Base-by-base conservation (phyloP, 2,113 vertebrate species). In the Peromyscus polionotus region DNA sequence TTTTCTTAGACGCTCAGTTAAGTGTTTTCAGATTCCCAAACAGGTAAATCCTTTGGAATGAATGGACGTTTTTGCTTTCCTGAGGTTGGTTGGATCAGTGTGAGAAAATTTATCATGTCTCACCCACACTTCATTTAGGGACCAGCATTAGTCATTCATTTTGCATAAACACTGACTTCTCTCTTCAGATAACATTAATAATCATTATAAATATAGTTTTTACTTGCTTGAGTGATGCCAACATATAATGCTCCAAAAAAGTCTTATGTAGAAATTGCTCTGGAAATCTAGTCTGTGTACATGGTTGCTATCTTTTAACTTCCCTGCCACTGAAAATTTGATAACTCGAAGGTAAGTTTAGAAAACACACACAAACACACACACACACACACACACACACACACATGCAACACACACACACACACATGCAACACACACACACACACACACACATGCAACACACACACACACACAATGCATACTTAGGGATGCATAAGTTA, bases 171-270 rank as follows among this genome's bases (percentile, higher is more conserved):
- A 83, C 9, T 70, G 94, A 20, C 93, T 94, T 97, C 68, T 93
- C 67, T 93, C 65, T 89, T 61, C 68, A 90, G 94, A 92, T 83
- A 91, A 91, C 81, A 92, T 94, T 89, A 93, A 93, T 26, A 93
- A 93, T 73, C 85, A 87, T 94, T 93, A 89, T 96, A 96, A 96
- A 98, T 94, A 87, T 57, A 91, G 51, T 67, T 91, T 95, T 93
- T 90, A 90, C 45, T 88, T 92, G 72, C 68, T 75, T 96, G n/a
- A 42, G 26, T 20, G 36, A 57, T 51, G n/a, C 63, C 61, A 91
- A 84, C 42, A 83, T 79, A 33, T 14, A 96, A 84, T 42, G n/a
- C 3, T 48, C 68, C 45, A 16, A 39, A 16, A 16, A 97, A 80
- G 13, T 81, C 51, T 61, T 67, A 89, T 42, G 48, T 14, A 63